Evolutionary conservation across 2,888 invertebrate species (phyloP), one percentile per base, ranked within the genome.

Genomic region (Lepeophtheirus nordmannii): DNA sequence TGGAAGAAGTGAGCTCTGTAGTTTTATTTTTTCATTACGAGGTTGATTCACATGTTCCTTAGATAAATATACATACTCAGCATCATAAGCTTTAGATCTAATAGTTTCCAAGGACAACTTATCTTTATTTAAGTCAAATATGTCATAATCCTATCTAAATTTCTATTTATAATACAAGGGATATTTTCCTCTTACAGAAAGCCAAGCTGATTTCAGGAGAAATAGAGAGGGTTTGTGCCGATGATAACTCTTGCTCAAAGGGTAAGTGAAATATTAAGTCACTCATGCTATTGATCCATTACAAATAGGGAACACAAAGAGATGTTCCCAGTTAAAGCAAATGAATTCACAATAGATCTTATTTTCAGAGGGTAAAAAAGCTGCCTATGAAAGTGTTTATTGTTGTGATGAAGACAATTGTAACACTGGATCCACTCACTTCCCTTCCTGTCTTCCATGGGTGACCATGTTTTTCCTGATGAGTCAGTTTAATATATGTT

Each of bases 321-420:
- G 14, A 46, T 2, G 2, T 14, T 46, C 14, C 30, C 30, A 46
- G 5, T 46, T 14, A 17, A 46, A 46, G 53, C 5, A 46, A 46
- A 46, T 46, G 8, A 46, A 46, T 8, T 46, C 30, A 30, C 30
- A 30, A 30, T 30, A 30, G 30, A 30, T 46, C 8, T 5, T 14
- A 46, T 46, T 46, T 46, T 46, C 53, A 46, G 53, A 46, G 53
- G 53, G 53, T 17, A 46, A 46, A 46, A 46, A 46, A 17, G 53
- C 53, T n/a, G 53, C 53, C 17, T 46, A 46, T 46, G 53, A 46
- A 17, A 46, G 17, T 8, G 53, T 46, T 5, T 46, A 46, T 17
- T 46, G 53, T 17, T 46, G 53, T 17, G 53, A 46, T 46, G 53
- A 46, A 17, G 53, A 46, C 8, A 46, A 46, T 17, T 46, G 53